Evolutionary conservation across 2,888 invertebrate species (phyloP).

Genomic region (Anticlea derivata): DNA sequence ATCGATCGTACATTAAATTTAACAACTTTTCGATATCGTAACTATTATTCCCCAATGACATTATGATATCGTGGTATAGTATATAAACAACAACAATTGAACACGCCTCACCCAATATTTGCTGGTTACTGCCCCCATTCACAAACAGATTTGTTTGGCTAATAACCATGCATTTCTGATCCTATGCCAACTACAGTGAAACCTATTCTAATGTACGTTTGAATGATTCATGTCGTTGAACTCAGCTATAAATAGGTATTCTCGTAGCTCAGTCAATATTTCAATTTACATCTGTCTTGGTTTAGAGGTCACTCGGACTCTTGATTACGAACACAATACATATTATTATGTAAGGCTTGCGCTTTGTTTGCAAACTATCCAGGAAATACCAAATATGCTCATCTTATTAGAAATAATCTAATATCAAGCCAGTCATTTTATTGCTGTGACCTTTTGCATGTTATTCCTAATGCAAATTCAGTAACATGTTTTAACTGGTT

Average conservation of each 20-base stretch:
- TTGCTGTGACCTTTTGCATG: neutral
- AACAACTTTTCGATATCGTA: neutral
- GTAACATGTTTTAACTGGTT: no score
- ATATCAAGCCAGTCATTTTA: no score
- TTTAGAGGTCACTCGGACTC: constrained; percentile 27
- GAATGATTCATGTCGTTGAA: constrained; percentile 34
- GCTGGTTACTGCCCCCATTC: constrained; percentile 9
- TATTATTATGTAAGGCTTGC: neutral
- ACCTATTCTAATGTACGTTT: constrained; percentile 16
- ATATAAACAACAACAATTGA: constrained; percentile 1
- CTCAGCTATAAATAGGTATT: constrained; percentile 23
- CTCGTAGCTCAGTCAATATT: constrained; percentile 10
- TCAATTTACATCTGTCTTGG: constrained; percentile 25
- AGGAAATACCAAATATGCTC: neutral
- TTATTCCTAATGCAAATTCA: no score
- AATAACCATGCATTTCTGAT: constrained; percentile 34
- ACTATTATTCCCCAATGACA: neutral
- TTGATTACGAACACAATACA: constrained; percentile 14
- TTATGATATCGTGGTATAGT: no score
- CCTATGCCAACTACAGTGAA: constrained; percentile 33
- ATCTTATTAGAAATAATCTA: neutral
- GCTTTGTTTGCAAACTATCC: constrained; percentile 4
- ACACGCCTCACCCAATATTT: constrained; percentile 4
- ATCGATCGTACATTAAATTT: no score
- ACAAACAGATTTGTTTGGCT: constrained; percentile 27